Conservation (phyloP, 2,797 vertebrate species). For the Spatula clypeata region DNA sequence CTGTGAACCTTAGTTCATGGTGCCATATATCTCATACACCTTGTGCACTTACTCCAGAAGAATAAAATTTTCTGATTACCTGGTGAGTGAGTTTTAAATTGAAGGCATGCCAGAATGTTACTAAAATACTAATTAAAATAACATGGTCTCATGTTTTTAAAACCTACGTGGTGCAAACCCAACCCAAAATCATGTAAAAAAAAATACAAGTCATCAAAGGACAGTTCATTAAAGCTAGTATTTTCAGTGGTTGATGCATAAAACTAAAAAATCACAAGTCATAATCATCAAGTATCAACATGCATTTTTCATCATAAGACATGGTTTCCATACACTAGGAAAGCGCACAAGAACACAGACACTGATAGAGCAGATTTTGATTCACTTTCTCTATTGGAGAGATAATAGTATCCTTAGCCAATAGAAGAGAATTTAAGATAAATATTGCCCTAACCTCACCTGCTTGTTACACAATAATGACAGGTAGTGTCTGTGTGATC, state of each 20-base stretch:
- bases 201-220: background rate
- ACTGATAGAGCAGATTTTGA: background rate
- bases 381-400: background rate
- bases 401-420: background rate
- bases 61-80: background rate
- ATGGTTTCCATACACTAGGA: background rate
- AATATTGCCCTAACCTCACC: background rate
- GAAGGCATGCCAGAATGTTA: conserved; percentile 21
- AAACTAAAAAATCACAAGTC: conserved; percentile 43
- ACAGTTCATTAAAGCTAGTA: conserved; percentile 21
- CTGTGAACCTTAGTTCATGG: background rate
- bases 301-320: conserved; percentile 22
- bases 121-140: conserved; percentile 25
- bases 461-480: background rate
- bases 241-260: conserved; percentile 46
- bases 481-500: background rate
- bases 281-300: conserved; percentile 45
- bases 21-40: background rate
- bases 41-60: background rate
- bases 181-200: background rate
- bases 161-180: background rate
- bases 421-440: background rate
- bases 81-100: background rate
- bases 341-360: background rate
- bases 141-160: background rate